phyloP scores from a whole-genome alignment of 2,797 vertebrate genomes.

The Petrocephalus schoutedeni region DNA sequence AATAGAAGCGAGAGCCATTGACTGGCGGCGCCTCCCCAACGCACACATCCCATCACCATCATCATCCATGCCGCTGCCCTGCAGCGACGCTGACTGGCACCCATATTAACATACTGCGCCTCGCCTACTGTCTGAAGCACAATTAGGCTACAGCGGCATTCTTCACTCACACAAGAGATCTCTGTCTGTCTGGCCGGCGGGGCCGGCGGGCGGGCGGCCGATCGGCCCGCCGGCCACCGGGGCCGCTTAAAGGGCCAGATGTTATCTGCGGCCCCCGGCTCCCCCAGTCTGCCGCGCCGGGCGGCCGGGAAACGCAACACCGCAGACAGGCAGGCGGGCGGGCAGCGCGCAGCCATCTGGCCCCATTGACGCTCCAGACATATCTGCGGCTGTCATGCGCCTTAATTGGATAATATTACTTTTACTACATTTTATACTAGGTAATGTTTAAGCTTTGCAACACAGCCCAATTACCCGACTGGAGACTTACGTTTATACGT shows the following conservation, averaged over 20 bases:
- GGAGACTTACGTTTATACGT: background rate
- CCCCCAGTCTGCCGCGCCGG: constrained; percentile 2
- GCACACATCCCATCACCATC: constrained; percentile 47
- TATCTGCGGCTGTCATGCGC: background rate
- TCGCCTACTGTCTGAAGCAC: constrained; percentile 43
- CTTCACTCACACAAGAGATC: constrained; percentile 28
- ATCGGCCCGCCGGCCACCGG: constrained; percentile 13
- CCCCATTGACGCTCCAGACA: background rate
- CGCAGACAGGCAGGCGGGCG: background rate
- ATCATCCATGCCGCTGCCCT: constrained; percentile 49
- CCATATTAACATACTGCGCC: constrained; percentile 60
- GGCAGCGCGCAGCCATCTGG: background rate
- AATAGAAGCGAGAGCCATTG: constrained; percentile 58
- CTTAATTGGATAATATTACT: constrained; percentile 13
- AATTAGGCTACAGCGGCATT: constrained; percentile 42
- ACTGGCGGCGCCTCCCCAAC: constrained; percentile 41
- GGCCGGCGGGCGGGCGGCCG: background rate
- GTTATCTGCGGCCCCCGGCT: constrained; percentile 21
- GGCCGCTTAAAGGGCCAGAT: constrained; percentile 36
- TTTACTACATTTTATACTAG: background rate
- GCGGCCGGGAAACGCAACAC: constrained; percentile 13
- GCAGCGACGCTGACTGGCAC: constrained; percentile 56
- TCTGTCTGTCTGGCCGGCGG: constrained; percentile 24
- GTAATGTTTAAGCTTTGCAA: background rate
- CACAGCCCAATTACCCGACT: background rate